Evolutionary conservation across 2,888 invertebrate genomes (phyloP), one percentile per base, ranked within the genome.

Genomic region (Cryptophagus acutangulus): DNA sequence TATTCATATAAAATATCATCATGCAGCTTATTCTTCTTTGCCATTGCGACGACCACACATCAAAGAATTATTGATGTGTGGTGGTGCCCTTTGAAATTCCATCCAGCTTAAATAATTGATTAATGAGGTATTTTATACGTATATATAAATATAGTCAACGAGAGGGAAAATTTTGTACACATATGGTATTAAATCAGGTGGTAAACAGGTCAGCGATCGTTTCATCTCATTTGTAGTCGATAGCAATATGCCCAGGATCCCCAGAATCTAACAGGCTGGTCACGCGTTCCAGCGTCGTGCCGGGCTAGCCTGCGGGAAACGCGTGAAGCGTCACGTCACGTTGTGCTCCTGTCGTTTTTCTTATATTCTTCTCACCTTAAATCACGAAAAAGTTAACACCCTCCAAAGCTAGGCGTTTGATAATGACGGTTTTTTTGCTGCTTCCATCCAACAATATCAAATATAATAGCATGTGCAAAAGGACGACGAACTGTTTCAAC

Each of bases 141-240:
- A n/a, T n/a, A n/a, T n/a, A n/a, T n/a, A n/a, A 20, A 20, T 6
- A 20, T 20, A 28, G 13, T 28, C 12, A 28, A 28, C 28, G 10
- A n/a, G 10, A 28, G 13, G 4, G 28, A 4, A n/a, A 28, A 28
- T 10, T 28, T 10, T 28, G 12, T 5, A 28, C 10, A n/a, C 10
- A 9, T 5, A 6, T 28, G 5, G 13, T 28, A 28, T n/a, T 28
- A 28, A 28, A 28, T 28, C 28, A 28, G 28, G 28, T 28, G 28
- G 12, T 28, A 28, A 28, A 28, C 28, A 28, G 28, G 28, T 28
- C 28, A 28, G 10, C 28, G 28, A 28, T 28, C 28, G 13, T 28
- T 28, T 28, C 13, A 28, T 28, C 28, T 28, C 28, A 28, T 28
- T 28, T 28, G 28, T 28, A 28, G 28, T 28, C 28, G 28, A 12